phyloP scores from a whole-genome alignment of 2,888 invertebrate genomes.

The Dioctria linearis region DNA sequence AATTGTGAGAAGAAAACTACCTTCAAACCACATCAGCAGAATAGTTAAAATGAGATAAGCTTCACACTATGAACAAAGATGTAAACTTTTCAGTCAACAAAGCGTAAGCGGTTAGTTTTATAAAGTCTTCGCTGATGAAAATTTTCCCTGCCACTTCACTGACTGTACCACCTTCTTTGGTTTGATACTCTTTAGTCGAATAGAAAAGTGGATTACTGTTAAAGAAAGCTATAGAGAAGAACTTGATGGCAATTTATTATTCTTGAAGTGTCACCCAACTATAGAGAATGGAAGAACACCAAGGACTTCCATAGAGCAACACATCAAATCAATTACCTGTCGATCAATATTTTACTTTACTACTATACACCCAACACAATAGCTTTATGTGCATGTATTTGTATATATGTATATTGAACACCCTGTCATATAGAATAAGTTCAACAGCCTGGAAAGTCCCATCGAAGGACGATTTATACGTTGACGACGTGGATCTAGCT shows the following conservation, averaged over 20 bases:
- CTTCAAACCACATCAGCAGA: conserved; percentile 17
- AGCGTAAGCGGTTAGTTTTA: conserved; percentile 21
- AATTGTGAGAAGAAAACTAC: neutral
- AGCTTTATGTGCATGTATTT: neutral
- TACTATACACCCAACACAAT: neutral
- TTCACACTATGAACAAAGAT: conserved; percentile 9
- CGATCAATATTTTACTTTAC: conserved; percentile 36
- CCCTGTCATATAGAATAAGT: neutral
- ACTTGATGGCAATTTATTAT: conserved; percentile 34
- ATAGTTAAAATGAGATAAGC: conserved; percentile 28
- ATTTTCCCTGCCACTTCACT: neutral
- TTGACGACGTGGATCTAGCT: neutral
- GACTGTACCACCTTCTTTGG: neutral
- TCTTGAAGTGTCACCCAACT: conserved; percentile 19
- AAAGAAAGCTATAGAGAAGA: conserved; percentile 2
- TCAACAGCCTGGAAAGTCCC: neutral
- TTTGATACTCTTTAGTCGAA: neutral
- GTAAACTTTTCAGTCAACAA: conserved; percentile 22
- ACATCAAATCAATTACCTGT: conserved; percentile 43
- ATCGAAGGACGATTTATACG: neutral
- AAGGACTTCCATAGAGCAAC: conserved; percentile 18
- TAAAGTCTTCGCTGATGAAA: neutral
- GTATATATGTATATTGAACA: too few species aligned
- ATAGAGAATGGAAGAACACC: neutral
- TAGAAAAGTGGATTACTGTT: conserved; percentile 13